Conservation (phyloP, 2,888 invertebrate species). For the Tachystola acroxantha region DNA sequence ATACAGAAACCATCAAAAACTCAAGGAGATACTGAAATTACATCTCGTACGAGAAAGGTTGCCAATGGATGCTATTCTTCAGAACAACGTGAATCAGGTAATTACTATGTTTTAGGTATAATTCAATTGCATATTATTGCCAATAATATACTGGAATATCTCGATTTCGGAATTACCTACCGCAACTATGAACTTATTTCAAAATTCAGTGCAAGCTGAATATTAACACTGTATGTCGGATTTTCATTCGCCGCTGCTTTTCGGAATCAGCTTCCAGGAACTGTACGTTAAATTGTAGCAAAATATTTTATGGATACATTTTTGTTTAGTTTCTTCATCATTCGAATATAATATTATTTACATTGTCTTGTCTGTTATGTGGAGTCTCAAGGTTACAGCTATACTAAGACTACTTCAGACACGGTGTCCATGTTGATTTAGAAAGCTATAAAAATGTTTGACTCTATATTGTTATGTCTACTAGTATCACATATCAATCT, state of each 20-base stretch:
- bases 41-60: slow-evolving; percentile 89
- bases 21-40: slow-evolving; percentile 88
- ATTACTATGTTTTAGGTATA: slow-evolving; percentile 8
- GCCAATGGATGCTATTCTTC: slow-evolving; percentile 85
- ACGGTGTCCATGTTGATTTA: no score
- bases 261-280: slow-evolving; percentile 63
- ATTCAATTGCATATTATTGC: slow-evolving; percentile 29
- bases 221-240: slow-evolving; percentile 31
- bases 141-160: slow-evolving; percentile 14
- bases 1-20: slow-evolving; percentile 81
- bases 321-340: neutral
- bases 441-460: no score
- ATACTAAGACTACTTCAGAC: no score
- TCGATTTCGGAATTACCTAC: neutral
- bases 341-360: neutral
- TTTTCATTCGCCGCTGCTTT: slow-evolving; percentile 45
- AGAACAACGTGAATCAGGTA: slow-evolving; percentile 85
- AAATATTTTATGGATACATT: slow-evolving; percentile 25
- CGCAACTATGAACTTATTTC: neutral
- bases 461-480: no score
- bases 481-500: no score
- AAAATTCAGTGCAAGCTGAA: slow-evolving; percentile 1
- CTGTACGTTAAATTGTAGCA: slow-evolving; percentile 54
- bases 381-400: neutral
- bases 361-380: neutral